Conservation (phyloP, 1,140 invertebrate genomes). For the Goniozus legneri region DNA sequence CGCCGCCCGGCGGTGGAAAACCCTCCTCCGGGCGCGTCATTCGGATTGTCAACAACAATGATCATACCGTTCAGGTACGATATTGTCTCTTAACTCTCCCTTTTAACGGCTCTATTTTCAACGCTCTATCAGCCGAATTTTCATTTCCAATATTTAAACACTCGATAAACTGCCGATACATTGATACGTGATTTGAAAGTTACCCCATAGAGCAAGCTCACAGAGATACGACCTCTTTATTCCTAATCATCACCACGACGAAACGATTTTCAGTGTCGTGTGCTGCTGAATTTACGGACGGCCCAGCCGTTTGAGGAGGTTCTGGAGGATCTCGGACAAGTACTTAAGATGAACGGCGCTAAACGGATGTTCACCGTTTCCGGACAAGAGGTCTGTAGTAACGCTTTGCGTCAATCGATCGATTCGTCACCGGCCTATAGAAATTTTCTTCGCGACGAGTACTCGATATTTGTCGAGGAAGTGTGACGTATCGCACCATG, state of each 20-base stretch:
- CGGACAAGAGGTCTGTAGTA: slow-evolving; percentile 80
- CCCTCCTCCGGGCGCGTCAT: slow-evolving; percentile 81
- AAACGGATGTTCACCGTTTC: slow-evolving; percentile 86
- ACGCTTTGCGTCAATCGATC: no score
- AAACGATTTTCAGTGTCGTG: slow-evolving; percentile 77
- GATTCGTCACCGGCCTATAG: no score
- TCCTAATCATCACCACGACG: no score
- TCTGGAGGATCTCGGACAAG: slow-evolving; percentile 87
- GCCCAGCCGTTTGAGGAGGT: slow-evolving; percentile 93
- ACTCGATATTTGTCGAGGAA: background rate
- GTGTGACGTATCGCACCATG: background rate
- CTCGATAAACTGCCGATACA: no score
- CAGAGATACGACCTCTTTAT: no score
- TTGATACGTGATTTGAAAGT: no score
- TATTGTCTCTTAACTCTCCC: background rate
- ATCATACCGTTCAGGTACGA: slow-evolving; percentile 81
- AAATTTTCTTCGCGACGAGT: no score
- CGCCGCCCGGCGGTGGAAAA: slow-evolving; percentile 66
- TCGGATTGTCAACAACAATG: slow-evolving; percentile 86
- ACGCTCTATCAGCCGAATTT: no score
- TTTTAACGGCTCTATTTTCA: no score
- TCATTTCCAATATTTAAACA: no score
- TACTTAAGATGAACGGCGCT: slow-evolving; percentile 85
- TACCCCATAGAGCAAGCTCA: no score
- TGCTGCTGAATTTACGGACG: slow-evolving; percentile 85